Evolutionary conservation across 2,888 invertebrate species (phyloP).

Genomic region (Tenthredo notha): DNA sequence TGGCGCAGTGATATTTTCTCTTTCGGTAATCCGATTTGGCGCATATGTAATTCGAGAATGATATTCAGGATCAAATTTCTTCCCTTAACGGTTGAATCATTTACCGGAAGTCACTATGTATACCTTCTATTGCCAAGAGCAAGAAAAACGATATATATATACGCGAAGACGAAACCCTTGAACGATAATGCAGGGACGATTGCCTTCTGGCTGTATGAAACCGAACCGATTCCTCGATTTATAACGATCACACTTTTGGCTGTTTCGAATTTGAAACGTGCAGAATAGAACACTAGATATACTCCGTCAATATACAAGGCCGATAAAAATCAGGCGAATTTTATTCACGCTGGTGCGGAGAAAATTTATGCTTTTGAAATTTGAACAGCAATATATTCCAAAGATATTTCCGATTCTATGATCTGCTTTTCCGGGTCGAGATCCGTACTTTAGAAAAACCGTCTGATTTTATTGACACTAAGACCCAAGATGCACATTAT

Average conservation of each 20-base stretch:
- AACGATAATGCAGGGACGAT: background rate
- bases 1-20: background rate
- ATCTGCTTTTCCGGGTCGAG: background rate
- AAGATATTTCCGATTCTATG: background rate
- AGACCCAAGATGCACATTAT: background rate
- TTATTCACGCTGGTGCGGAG: background rate
- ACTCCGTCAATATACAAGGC: background rate
- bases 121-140: background rate
- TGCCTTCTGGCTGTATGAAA: background rate
- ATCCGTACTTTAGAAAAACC: background rate
- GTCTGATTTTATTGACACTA: background rate
- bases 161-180: background rate
- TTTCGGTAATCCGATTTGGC: background rate
- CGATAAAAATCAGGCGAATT: background rate
- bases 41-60: background rate
- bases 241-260: background rate
- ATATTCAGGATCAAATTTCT: background rate
- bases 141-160: background rate
- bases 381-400: background rate
- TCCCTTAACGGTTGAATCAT: background rate
- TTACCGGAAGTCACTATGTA: background rate
- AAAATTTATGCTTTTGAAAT: background rate
- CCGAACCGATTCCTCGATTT: background rate
- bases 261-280: background rate
- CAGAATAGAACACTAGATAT: conserved; percentile 1